Conservation (phyloP, 2,888 invertebrate species). For the Thysanoteuthis rhombus region DNA sequence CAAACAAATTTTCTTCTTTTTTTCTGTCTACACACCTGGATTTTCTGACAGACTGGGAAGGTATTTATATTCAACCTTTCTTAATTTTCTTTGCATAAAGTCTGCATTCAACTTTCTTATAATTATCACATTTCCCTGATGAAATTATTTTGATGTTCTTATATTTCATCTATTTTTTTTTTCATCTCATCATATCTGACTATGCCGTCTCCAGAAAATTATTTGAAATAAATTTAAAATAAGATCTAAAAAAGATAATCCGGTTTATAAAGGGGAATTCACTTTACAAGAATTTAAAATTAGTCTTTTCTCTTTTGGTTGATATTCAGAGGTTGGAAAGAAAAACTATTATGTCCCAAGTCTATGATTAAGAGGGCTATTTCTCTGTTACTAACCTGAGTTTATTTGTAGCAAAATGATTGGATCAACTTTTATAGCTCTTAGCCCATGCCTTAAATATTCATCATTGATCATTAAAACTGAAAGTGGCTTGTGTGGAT, state of each 20-base stretch:
- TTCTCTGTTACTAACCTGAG: not conserved
- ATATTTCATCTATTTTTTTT: too few species aligned
- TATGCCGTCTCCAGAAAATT: too few species aligned
- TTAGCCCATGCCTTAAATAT: not conserved
- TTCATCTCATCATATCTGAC: too few species aligned
- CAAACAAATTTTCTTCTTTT: not conserved
- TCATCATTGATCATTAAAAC: not conserved
- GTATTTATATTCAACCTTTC: not conserved
- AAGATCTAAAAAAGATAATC: too few species aligned
- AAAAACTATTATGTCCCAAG: not conserved
- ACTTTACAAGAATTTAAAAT: too few species aligned
- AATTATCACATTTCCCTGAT: too few species aligned
- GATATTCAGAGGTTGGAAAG: not conserved
- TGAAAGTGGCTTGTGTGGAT: not conserved
- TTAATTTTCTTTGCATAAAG: too few species aligned
- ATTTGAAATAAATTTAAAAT: too few species aligned
- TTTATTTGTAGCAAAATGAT: not conserved
- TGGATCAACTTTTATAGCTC: not conserved
- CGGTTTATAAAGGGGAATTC: too few species aligned
- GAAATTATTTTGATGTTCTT: too few species aligned
- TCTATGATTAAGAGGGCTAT: not conserved
- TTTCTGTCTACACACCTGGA: not conserved
- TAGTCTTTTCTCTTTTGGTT: too few species aligned
- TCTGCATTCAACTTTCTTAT: too few species aligned
- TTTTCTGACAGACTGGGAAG: not conserved